A percentile compares a stretch with the other conserved stretches of the same genome.
phyloP scores from a whole-genome alignment of 2,888 invertebrate genomes.

The Lithophane socia region DNA sequence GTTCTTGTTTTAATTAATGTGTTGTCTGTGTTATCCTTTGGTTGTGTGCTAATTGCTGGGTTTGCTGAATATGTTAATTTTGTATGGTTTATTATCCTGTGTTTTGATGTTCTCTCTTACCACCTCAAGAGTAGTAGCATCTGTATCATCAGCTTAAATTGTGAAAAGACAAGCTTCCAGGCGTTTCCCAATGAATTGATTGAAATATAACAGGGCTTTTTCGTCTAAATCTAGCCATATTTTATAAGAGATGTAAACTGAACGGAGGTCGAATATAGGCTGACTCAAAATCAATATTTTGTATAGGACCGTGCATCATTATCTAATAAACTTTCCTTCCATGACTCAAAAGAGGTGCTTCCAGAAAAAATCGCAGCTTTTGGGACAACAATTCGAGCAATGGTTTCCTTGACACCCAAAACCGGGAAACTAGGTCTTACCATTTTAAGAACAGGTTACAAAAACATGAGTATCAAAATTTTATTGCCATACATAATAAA shows the following conservation, averaged over 20 bases:
- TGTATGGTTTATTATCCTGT: background rate
- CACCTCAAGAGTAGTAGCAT: background rate
- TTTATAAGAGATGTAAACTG: background rate
- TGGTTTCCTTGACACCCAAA: background rate
- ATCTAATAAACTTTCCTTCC: background rate
- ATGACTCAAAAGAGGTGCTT: background rate
- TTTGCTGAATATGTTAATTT: background rate
- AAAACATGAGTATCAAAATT: constrained; percentile 51
- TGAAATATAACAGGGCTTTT: background rate
- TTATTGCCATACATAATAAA: constrained; percentile 44
- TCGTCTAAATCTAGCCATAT: too few species aligned
- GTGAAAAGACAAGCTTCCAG: too few species aligned
- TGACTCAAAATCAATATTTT: too few species aligned
- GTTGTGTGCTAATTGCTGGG: background rate
- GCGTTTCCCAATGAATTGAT: background rate
- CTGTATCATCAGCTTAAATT: background rate
- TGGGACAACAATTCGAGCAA: background rate
- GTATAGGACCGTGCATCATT: background rate
- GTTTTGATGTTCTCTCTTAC: background rate
- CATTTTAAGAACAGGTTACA: constrained; percentile 34
- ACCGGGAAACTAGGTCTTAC: constrained; percentile 16
- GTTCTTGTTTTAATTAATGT: constrained; percentile 57
- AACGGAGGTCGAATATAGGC: background rate
- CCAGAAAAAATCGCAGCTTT: background rate
- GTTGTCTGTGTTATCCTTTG: constrained; percentile 16